Conservation (phyloP, 2,797 vertebrate species). For the Danio albolineatus region DNA sequence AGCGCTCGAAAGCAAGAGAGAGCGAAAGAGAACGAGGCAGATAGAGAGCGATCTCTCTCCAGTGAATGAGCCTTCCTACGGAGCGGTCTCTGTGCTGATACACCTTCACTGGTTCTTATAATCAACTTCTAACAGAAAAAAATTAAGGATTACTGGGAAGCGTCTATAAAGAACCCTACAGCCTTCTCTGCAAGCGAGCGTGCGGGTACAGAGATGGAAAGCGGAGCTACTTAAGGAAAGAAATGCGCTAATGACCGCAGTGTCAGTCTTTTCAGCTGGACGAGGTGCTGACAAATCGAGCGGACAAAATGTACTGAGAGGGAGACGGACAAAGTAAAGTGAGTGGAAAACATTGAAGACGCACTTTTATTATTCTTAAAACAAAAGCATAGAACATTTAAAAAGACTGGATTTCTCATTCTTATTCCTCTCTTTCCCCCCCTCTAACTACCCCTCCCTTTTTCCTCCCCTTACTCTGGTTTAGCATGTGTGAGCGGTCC, state of each 20-base stretch:
- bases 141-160: conserved; percentile 86
- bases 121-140: conserved; percentile 70
- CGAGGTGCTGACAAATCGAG: conserved; percentile 63
- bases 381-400: conserved; percentile 72
- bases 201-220: conserved; percentile 66
- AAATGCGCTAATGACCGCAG: conserved; percentile 78
- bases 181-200: conserved; percentile 66
- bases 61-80: conserved; percentile 61
- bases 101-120: conserved; percentile 66
- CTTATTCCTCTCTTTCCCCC: conserved; percentile 59
- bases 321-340: conserved; percentile 73
- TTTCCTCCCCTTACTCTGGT: conserved; percentile 48
- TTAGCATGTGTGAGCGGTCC: conserved; percentile 65
- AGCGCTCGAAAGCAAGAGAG: conserved; percentile 61
- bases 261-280: conserved; percentile 71
- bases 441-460: conserved; percentile 51
- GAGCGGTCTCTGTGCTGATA: conserved; percentile 69
- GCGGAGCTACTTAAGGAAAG: conserved; percentile 75
- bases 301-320: conserved; percentile 62
- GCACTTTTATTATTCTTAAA: conserved; percentile 59
- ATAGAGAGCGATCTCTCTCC: conserved; percentile 48
- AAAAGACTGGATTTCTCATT: conserved; percentile 76
- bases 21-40: conserved; percentile 53
- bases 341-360: conserved; percentile 68
- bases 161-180: conserved; percentile 76